Evolutionary conservation across 1,140 invertebrate genomes (phyloP), one percentile per base, ranked within the genome.

Genomic region (Drosophila tani): DNA sequence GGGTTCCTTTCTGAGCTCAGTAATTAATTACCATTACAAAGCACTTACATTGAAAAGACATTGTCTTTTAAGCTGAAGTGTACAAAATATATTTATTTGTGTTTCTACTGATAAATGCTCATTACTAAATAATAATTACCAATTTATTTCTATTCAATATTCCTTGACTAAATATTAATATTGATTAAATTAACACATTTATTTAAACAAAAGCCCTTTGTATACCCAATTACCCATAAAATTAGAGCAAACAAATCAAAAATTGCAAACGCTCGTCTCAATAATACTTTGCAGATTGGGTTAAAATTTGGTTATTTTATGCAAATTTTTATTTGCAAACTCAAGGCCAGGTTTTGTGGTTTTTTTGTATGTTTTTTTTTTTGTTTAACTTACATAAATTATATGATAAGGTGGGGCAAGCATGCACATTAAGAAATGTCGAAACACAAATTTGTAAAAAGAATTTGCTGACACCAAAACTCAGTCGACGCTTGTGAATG

Each of bases 351-450:
- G 53, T 35, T 35, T 14, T 65, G 41, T 65, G 63, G 27, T 24
- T 62, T 62, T 45, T 29, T 27, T 43, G 38, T 19, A 15, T n/a
- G 21, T 29, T 59, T 19, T 24, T 24, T 43, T 45, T 5, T 46
- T 9, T 43, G 12, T 43, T 63, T 32, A n/a, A 40, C 32, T 63
- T 29, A 66, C 29, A 45, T 62, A 63, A 65, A 45, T 45, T 62
- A 58, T 46, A 58, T 58, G 21, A 45, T 45, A 62, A 60, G 63
- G 63, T 29, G 56, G 58, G 63, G 56, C 63, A 19, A 43, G 56
- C 55, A 59, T 40, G 38, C 62, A 62, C 62, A 60, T 27, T 19
- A 63, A 27, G 57, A 35, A 32, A 43, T 65, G 40, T 32, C 24
- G 40, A 19, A 65, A 32, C 12, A 41, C 38, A 29, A 21, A 29